Evolutionary conservation across 2,797 vertebrate species (phyloP).

Genomic region (Pangasius krempfi): DNA sequence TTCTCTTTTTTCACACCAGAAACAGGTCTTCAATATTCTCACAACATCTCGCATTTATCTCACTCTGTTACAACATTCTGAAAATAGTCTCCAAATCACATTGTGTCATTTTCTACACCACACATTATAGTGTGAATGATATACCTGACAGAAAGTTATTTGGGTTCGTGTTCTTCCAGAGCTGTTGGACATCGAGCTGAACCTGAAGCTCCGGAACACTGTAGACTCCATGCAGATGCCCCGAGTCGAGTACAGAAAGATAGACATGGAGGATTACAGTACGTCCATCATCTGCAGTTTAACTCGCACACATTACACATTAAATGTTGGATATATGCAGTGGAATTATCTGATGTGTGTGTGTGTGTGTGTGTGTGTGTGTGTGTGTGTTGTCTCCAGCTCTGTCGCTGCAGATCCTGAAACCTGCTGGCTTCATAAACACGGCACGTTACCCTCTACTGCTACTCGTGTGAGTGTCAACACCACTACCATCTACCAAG

Average conservation of each 20-base stretch:
- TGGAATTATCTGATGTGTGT: too few relatives aligned
- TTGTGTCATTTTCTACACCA: neutral
- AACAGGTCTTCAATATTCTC: neutral
- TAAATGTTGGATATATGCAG: neutral
- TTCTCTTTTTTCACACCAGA: neutral
- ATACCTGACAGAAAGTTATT: neutral
- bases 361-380: neutral
- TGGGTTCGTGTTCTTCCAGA: slow-evolving; percentile 68
- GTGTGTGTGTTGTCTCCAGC: slow-evolving; percentile 68
- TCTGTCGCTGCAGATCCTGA: slow-evolving; percentile 90
- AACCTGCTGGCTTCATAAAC: slow-evolving; percentile 88
- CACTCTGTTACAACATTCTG: neutral
- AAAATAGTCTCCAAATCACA: neutral
- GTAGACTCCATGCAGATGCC: slow-evolving; percentile 91
- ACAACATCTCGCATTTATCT: neutral
- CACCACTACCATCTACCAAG: neutral
- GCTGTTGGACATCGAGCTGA: slow-evolving; percentile 85
- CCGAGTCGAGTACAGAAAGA: slow-evolving; percentile 81
- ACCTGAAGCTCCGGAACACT: slow-evolving; percentile 79
- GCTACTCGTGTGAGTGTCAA: slow-evolving; percentile 87
- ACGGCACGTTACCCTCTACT: slow-evolving; percentile 88
- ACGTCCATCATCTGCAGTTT: slow-evolving; percentile 20
- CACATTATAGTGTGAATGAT: neutral
- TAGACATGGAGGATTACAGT: slow-evolving; percentile 90
- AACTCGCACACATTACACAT: neutral